Conservation (phyloP, 2,113 vertebrate genomes). For the Seriola quinqueradiata region DNA sequence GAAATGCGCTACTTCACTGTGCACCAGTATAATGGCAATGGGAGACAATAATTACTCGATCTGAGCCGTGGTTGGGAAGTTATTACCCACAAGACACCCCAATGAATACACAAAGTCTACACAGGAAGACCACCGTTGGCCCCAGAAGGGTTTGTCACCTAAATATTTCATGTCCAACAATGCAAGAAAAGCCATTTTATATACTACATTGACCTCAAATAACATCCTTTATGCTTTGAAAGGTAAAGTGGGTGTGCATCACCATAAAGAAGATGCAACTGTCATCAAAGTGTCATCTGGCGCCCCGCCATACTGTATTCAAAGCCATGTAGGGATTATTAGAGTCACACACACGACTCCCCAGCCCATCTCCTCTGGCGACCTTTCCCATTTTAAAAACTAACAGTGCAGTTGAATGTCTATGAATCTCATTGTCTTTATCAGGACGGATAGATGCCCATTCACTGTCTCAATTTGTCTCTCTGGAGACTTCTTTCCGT, state of each 20-base stretch:
- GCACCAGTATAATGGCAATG: constrained; percentile 14
- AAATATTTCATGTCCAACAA: constrained; percentile 33
- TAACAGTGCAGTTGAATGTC: constrained; percentile 37
- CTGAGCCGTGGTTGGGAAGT: constrained; percentile 1
- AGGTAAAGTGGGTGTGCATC: constrained; percentile 23
- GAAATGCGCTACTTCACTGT: background rate
- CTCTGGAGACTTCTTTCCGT: constrained; percentile 19
- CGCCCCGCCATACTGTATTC: constrained; percentile 26
- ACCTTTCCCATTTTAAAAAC: constrained; percentile 56
- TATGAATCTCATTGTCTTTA: constrained; percentile 70
- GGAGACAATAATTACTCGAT: constrained; percentile 15
- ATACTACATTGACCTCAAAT: constrained; percentile 28
- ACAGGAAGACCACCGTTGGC: background rate
- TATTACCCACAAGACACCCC: constrained; percentile 17
- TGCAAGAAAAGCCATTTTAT: constrained; percentile 29
- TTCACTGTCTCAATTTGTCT: constrained; percentile 48
- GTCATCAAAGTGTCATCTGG: constrained; percentile 54
- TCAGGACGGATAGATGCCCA: constrained; percentile 53
- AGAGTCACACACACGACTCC: constrained; percentile 53
- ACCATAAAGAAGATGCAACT: constrained; percentile 52
- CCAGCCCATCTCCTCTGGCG: constrained; percentile 37
- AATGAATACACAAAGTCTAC: constrained; percentile 13
- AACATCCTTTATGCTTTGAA: constrained; percentile 40
- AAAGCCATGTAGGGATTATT: constrained; percentile 51
- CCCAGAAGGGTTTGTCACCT: background rate